Percentiles rank a stretch among this genome's conserved stretches.
Conservation (phyloP, 2,797 vertebrate species). For the Sebastes reedi region DNA sequence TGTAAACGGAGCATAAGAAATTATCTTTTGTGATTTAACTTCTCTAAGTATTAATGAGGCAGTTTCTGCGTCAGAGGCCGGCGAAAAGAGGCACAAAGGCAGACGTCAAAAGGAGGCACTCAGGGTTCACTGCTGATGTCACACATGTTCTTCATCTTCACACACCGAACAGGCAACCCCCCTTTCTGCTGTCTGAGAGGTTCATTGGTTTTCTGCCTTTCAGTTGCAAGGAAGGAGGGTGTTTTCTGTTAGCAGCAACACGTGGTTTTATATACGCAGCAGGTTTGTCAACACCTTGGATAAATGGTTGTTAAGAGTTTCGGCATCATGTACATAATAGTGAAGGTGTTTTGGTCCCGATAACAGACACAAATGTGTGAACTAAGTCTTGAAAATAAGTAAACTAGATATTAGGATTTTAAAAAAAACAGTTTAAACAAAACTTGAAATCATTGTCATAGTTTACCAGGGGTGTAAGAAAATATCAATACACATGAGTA, state of each 20-base stretch:
- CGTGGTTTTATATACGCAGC: not conserved
- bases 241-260: conserved; percentile 10
- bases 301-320: not conserved
- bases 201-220: conserved; percentile 20
- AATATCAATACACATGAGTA: no score
- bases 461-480: no score
- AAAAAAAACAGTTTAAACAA: not conserved
- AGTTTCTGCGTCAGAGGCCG: conserved; percentile 30
- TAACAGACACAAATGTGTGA: not conserved
- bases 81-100: conserved; percentile 18
- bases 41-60: conserved; percentile 1
- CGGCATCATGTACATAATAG: not conserved
- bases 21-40: not conserved
- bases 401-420: not conserved
- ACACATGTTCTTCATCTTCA: conserved; percentile 51
- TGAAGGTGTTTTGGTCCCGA: not conserved
- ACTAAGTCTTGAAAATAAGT: not conserved
- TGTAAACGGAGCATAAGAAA: not conserved
- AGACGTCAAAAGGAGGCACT: conserved; percentile 42
- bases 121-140: conserved; percentile 57
- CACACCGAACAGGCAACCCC: conserved; percentile 1
- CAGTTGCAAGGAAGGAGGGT: not conserved
- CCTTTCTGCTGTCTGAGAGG: conserved; percentile 11
- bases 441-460: not conserved
- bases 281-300: not conserved